phyloP scores from a whole-genome alignment of 2,888 invertebrate species.

The Spodoptera picta region DNA sequence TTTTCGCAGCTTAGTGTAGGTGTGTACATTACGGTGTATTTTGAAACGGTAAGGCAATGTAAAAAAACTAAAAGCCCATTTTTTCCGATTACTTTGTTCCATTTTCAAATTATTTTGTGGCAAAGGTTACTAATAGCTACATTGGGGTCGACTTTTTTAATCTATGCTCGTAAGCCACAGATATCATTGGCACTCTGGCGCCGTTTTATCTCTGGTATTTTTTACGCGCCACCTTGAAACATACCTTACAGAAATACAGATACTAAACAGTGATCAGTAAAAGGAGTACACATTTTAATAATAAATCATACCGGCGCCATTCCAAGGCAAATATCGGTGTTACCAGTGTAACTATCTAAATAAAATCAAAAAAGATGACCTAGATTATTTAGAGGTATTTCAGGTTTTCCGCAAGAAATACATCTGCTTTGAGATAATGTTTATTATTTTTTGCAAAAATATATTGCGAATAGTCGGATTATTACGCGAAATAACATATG shows the following conservation, averaged over 20 bases:
- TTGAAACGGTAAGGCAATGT: background rate
- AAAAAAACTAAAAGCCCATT: background rate
- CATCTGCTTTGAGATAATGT: slow-evolving; percentile 30
- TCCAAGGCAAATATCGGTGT: slow-evolving; percentile 50
- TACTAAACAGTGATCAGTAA: slow-evolving; percentile 59
- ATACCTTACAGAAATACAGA: slow-evolving; percentile 19
- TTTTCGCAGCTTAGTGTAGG: background rate
- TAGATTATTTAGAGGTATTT: slow-evolving; percentile 38
- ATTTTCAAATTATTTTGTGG: slow-evolving; percentile 14
- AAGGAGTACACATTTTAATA: slow-evolving; percentile 50
- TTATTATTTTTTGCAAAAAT: slow-evolving; percentile 46
- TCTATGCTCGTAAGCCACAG: slow-evolving; percentile 26
- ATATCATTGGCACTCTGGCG: slow-evolving; percentile 28
- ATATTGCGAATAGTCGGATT: slow-evolving; percentile 23
- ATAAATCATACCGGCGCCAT: slow-evolving; percentile 57
- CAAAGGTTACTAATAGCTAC: slow-evolving; percentile 36
- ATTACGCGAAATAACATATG: slow-evolving; percentile 41
- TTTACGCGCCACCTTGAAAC: slow-evolving; percentile 40
- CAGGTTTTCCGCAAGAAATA: slow-evolving; percentile 31
- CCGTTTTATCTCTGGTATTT: slow-evolving; percentile 25
- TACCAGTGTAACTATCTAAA: slow-evolving; percentile 5
- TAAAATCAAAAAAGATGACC: slow-evolving; percentile 36
- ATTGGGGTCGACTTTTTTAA: slow-evolving; percentile 17
- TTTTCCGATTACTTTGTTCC: slow-evolving; percentile 2
- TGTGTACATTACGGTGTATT: background rate